These are phyloP conservation scores for Mythimna vitellina DNA, from an alignment of 2,888 invertebrate species.

Conservation along the genomic window DNA sequence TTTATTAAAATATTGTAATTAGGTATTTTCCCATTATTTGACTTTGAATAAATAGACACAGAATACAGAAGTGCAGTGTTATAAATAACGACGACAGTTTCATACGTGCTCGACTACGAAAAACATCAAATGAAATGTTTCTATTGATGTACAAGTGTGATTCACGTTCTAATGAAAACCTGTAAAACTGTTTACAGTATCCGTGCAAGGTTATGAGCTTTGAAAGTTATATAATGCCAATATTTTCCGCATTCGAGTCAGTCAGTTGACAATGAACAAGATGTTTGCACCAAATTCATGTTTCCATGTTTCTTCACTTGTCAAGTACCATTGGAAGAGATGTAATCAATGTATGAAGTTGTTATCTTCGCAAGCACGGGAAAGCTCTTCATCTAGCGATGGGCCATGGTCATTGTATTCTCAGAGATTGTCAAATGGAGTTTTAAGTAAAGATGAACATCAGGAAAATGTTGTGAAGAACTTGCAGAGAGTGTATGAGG, in stretches of 20 bases:
- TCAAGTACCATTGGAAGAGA: constrained; percentile 77
- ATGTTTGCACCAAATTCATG: constrained; percentile 77
- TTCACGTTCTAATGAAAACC: constrained; percentile 32
- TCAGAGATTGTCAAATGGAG: constrained; percentile 90
- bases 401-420: constrained; percentile 90
- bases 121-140: constrained; percentile 19
- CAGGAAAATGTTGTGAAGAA: constrained; percentile 93
- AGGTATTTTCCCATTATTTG: constrained; percentile 2
- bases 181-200: constrained; percentile 50
- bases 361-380: constrained; percentile 77
- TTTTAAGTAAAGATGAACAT: constrained; percentile 92
- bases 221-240: constrained; percentile 75
- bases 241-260: constrained; percentile 61
- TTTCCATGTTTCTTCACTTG: constrained; percentile 72
- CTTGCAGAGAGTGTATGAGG: constrained; percentile 93
- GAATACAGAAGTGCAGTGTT: constrained; percentile 2
- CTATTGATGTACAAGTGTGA: constrained; percentile 11
- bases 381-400: constrained; percentile 66
- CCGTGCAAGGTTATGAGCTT: constrained; percentile 70
- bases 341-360: constrained; percentile 80
- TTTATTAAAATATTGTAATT: neutral
- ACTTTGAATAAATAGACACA: neutral
- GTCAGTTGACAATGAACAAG: constrained; percentile 72
- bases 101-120: neutral
- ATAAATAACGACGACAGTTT: constrained; percentile 8